These are phyloP conservation scores for Progne subis DNA, from an alignment of 2,113 vertebrate genomes.

Conservation along the genomic window DNA sequence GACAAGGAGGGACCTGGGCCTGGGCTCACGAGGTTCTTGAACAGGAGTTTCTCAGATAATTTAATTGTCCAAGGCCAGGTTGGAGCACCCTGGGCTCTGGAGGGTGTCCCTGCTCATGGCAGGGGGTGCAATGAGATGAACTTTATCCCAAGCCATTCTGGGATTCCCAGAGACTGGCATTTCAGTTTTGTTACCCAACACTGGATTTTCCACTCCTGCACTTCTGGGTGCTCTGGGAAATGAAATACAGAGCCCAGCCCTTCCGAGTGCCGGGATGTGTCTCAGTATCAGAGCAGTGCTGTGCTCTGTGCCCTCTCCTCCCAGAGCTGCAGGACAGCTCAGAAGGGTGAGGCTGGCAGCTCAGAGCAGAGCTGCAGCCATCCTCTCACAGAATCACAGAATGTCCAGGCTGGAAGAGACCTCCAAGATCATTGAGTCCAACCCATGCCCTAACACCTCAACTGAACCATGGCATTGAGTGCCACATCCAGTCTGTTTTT, in stretches of 20 bases:
- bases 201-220: not conserved
- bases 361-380: not conserved
- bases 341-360: not conserved
- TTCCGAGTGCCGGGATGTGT: not conserved
- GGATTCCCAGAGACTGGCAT: not conserved
- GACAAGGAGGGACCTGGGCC: not conserved
- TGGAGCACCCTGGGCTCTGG: not conserved
- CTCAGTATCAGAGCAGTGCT: rapidly evolving
- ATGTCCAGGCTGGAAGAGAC: too few relatives aligned
- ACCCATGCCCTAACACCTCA: too few relatives aligned
- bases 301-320: not conserved
- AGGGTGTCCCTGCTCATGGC: not conserved
- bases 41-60: not conserved
- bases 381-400: not conserved
- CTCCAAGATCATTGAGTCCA: too few relatives aligned
- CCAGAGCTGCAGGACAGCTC: not conserved
- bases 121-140: not conserved
- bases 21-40: rapidly evolving
- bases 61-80: not conserved
- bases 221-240: not conserved
- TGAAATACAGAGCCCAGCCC: not conserved
- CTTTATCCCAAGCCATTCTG: not conserved
- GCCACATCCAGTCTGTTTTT: too few relatives aligned
- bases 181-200: not conserved
- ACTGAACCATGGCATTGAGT: too few relatives aligned